Base-by-base conservation (phyloP, 2,888 invertebrate genomes). In the Thumatha senex region DNA sequence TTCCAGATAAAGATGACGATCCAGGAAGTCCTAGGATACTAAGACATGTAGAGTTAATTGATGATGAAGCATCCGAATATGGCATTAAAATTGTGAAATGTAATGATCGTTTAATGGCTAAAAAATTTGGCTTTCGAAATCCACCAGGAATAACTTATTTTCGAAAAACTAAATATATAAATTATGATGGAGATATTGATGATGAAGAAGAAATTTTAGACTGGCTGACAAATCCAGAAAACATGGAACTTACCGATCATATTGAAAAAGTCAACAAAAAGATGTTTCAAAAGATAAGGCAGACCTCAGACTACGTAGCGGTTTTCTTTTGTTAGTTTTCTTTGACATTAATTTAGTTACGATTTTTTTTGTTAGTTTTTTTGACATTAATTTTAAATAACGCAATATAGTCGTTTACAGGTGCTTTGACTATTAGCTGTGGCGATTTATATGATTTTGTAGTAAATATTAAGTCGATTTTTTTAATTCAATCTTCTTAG, bases 91-190 rank as follows among this genome's bases (percentile, higher is more conserved):
- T 98, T 58, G 96, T 96, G 0, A 96, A 98, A 88, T 96, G 96
- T 92, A 94, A 93, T 69, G 98, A 98, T 82, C 93, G 95, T 13
- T 84, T 98, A 31, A 98, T 98, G 97, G 98, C 97, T 1, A 98
- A 98, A 80, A 98, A 98, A 77, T 98, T 96, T 80, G 98, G 98
- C 0, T 97, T 94, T 74, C 93, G 98, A 54, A 96, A 96, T 80
- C 97, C 97, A 15, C 98, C 98, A 0, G 98, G 98, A 7, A 94
- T 98, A 7, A 96, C 97, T 0, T 97, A 97, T 79, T 98, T 98
- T 89, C 93, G 98, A 48, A 97, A 97, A 84, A 96, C 93, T 14
- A 97, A 98, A 88, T 94, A 95, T 57, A 96, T 98, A 12, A 97
- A 97, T 77, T 98, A 98, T 74, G 98, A 98, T 71, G 98, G 98